Conservation (phyloP, 2,797 vertebrate genomes). For the Microchirus variegatus region DNA sequence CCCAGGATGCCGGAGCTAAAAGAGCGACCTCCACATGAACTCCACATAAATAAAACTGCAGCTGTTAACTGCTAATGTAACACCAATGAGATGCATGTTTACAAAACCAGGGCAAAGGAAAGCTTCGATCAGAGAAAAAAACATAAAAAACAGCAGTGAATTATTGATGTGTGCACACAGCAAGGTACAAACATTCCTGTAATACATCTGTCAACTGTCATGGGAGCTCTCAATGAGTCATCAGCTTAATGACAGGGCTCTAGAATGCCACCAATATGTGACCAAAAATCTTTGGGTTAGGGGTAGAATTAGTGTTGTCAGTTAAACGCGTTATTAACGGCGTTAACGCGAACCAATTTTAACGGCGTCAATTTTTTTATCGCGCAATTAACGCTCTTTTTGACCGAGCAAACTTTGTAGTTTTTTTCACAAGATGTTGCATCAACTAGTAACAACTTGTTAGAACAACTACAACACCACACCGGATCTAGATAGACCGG, state of each 20-base stretch:
- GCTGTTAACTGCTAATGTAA: constrained; percentile 57
- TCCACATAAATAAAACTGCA: constrained; percentile 53
- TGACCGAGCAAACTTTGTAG: no score
- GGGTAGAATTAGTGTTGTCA: no score
- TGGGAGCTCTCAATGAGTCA: constrained; percentile 75
- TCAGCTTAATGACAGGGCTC: constrained; percentile 58
- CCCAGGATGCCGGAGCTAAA: constrained; percentile 38
- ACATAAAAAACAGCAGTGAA: constrained; percentile 41
- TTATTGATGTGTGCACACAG: constrained; percentile 27
- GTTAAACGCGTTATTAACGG: no score
- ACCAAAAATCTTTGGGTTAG: no score
- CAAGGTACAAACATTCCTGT: constrained; percentile 16
- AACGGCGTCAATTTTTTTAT: no score
- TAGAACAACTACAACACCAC: no score
- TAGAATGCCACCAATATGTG: no score
- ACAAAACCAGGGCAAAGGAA: constrained; percentile 35
- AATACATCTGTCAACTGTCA: constrained; percentile 48
- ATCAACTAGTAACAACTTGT: no score
- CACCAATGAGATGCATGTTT: constrained; percentile 43
- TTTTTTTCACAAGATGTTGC: no score
- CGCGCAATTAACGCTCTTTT: no score
- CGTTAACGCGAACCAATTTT: no score
- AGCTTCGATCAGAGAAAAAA: constrained; percentile 53
- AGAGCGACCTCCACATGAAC: constrained; percentile 40
- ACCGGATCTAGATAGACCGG: no score